These are phyloP conservation scores for Ochropleura plecta DNA, from an alignment of 2,888 invertebrate species.

Conservation along the genomic window DNA sequence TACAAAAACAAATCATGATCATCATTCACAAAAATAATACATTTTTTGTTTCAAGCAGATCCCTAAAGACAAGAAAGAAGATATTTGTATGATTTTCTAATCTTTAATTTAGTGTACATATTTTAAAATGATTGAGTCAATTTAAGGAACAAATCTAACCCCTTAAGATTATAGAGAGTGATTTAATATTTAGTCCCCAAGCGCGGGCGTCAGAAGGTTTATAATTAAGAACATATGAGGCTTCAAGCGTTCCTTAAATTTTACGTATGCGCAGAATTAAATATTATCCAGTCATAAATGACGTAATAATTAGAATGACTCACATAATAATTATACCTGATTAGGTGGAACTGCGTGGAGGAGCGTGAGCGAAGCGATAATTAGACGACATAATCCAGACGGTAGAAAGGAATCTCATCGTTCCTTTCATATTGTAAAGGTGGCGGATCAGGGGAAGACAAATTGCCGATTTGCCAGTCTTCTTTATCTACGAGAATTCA, in stretches of 20 bases:
- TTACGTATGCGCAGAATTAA: slow-evolving; percentile 1
- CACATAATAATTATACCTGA: slow-evolving; percentile 26
- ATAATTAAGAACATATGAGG: not conserved
- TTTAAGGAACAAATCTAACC: slow-evolving; percentile 10
- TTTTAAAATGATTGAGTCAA: not conserved
- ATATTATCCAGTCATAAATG: slow-evolving; percentile 8
- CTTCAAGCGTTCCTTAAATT: not conserved
- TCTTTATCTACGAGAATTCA: not conserved
- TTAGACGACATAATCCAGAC: slow-evolving; percentile 31
- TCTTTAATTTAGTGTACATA: slow-evolving; percentile 19
- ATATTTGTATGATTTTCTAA: not conserved
- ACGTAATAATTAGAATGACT: slow-evolving; percentile 25
- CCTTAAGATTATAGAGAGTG: slow-evolving; percentile 1
- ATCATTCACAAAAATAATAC: not conserved
- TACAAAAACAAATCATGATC: too few relatives aligned
- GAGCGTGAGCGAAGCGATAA: slow-evolving; percentile 4
- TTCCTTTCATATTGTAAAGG: not conserved
- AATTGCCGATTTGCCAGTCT: not conserved
- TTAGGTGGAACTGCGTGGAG: slow-evolving; percentile 24
- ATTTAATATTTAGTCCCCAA: slow-evolving; percentile 17
- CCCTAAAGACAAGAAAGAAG: not conserved
- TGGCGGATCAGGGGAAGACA: not conserved
- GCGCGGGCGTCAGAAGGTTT: slow-evolving; percentile 18
- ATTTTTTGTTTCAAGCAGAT: not conserved
- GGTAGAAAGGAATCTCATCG: not conserved